Base-by-base conservation (phyloP, 2,888 invertebrate species). In the Archips crataeganus region DNA sequence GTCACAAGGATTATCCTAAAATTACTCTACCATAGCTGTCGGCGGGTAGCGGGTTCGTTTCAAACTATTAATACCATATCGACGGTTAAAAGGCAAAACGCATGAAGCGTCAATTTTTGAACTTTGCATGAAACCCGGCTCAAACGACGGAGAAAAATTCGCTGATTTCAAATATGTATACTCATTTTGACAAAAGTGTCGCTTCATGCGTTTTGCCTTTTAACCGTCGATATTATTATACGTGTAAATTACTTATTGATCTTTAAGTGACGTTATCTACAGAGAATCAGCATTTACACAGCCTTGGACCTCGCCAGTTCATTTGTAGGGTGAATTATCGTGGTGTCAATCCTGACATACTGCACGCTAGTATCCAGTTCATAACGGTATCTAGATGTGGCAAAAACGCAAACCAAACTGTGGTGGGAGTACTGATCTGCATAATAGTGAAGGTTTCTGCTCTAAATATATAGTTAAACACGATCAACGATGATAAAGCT, bases 331-430 rank as follows among this genome's bases (percentile, higher is more conserved):
- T 32, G 10, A 23, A 32, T 57, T 10, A 57, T 10, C 3, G 11
- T 2, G 32, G 32, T 57, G 32, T 32, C 23, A 23, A 23, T 23
- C 23, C 23, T 23, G 23, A 23, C 23, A 23, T 23, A 23, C 23
- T 23, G 1, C 23, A 23, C 23, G 23, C 23, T 23, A 23, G 23
- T 23, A 23, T 23, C 23, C 23, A 23, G 23, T 23, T 57, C 57
- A 32, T 57, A 57, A 57, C 57, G 57, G 57, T 57, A 11, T 57
- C 32, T 57, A 57, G 32, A 23, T 49, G 3, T 54, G 54, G 57
- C 32, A 57, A 32, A 57, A 57, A 32, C 57, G 23, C 32, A 32
- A 23, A 54, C 15, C 5, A 5, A 23, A n/a, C 5, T 8, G 23
- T 23, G 2, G 54, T 49, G 49, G 49, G 49, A 49, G 54, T 54